Base-by-base conservation (phyloP, 2,888 invertebrate genomes). In the Euplexia lucipara region DNA sequence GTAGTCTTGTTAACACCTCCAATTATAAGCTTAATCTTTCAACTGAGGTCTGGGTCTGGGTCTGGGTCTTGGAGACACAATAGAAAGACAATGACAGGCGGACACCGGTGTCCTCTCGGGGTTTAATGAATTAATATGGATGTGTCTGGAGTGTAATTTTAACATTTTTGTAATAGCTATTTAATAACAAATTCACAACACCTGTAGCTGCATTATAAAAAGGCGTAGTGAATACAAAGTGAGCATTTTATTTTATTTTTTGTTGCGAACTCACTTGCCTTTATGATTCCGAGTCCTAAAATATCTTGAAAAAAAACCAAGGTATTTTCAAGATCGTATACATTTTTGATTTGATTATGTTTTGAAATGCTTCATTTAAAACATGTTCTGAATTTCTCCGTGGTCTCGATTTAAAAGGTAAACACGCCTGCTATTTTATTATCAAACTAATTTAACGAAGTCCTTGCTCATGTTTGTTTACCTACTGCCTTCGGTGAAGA, bases 191-290 rank as follows among this genome's bases (percentile, higher is more conserved):
- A 70, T 75, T 70, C 41, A 37, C 41, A 75, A 60, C 59, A 73
- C 75, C 70, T 70, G 75, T 70, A 70, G 52, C 70, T 48, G 37
- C 26, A 59, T 48, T 37, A 51, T 70, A 70, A 75, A 70, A 70
- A 56, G 59, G 18, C 52, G 52, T 60, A 53, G 48, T 75, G 75
- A 74, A 74, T 75, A 74, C 65, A 75, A 75, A 75, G 65, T 70
- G 57, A 65, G 52, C 18, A 39, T 59, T 60, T 54, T 53, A 66
- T 72, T 67, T 56, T 39, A 74, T 63, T 61, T n/a, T 63, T 75
- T 51, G 45, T 54, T 59, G 47, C 32, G n/a, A 69, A 60, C 60
- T 67, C 30, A 34, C 57, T 60, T 47, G 53, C 39, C 12, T 70
- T 70, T 65, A 64, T 59, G 41, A 52, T 75, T 51, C 51, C 0